These are phyloP conservation scores for Spisula subtruncata DNA, from an alignment of 2,888 invertebrate genomes.

Conservation along the genomic window DNA sequence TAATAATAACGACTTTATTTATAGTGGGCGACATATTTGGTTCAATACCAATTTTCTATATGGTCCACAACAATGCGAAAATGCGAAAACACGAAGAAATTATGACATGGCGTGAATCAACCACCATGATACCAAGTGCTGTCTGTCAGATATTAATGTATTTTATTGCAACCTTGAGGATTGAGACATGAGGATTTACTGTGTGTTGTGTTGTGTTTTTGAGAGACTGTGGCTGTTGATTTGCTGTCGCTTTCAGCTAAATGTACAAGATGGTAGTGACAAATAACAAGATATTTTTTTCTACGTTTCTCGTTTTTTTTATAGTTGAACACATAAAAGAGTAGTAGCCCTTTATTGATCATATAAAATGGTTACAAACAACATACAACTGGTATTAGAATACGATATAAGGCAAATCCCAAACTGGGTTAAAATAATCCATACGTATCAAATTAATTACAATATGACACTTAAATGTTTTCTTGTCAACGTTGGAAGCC, in stretches of 20 bases:
- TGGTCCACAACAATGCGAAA: no score
- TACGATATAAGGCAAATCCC: conserved; percentile 8
- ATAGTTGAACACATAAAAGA: neutral
- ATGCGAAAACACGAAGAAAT: no score
- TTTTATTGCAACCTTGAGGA: no score
- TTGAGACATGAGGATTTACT: no score
- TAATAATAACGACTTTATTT: no score
- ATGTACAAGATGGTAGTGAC: neutral
- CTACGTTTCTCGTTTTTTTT: neutral
- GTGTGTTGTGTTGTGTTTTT: neutral
- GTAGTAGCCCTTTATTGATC: neutral
- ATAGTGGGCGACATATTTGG: no score
- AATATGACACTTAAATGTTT: neutral
- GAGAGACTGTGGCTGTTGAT: neutral
- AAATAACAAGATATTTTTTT: neutral
- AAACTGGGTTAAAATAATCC: neutral
- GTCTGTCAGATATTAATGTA: no score
- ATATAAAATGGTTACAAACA: neutral
- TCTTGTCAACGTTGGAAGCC: neutral
- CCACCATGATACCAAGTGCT: no score
- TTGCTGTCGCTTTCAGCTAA: neutral
- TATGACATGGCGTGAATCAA: no score
- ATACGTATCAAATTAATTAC: no score
- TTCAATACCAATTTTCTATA: no score
- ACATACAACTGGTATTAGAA: neutral